Base-by-base conservation (phyloP, 2,888 invertebrate genomes). In the Spisula solida region DNA sequence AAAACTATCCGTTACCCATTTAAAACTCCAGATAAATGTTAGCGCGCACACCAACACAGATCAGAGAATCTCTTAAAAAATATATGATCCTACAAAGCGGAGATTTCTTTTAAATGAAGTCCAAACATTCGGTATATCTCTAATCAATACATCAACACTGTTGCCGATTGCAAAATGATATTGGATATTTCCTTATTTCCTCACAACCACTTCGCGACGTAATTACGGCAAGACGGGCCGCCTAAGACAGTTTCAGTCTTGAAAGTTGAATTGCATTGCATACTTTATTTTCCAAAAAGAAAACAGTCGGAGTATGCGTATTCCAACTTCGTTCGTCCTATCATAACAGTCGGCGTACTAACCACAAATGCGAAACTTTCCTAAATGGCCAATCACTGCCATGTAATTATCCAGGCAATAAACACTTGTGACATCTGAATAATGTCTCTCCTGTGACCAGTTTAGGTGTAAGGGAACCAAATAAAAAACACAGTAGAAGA, bases 41-140 rank as follows among this genome's bases (percentile, higher is more conserved):
- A 66, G 60, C 25, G 12, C n/a, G 0, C 20, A 8, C 25, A 66
- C 25, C 8, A 25, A 66, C n/a, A 25, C 6, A 8, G 60, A 25
- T 20, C 5, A 66, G 25, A 25, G 25, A 66, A 66, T 25, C 60
- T 25, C 25, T n/a, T 10, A n/a, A 66, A 66, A 4, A 66, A 25
- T 6, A 10, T 8, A 8, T 25, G 25, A 25, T 56, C 60, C 25
- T 66, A 25, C n/a, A 12, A 25, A 25, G 20, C 60, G n/a, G 60
- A 66, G 60, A 66, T 66, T 66, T 66, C 25, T 66, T 66, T 66
- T 66, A 66, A 66, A 66, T n/a, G 25, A 66, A 25, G 51, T 66
- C 60, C 60, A 66, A 66, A 25, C 60, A 66, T 66, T 66, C 4
- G 60, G 60, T 66, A 66, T n/a, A 25, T 25, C 60, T 66, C 60